Conservation (phyloP, 2,888 invertebrate genomes). For the Galeruca laticollis region DNA sequence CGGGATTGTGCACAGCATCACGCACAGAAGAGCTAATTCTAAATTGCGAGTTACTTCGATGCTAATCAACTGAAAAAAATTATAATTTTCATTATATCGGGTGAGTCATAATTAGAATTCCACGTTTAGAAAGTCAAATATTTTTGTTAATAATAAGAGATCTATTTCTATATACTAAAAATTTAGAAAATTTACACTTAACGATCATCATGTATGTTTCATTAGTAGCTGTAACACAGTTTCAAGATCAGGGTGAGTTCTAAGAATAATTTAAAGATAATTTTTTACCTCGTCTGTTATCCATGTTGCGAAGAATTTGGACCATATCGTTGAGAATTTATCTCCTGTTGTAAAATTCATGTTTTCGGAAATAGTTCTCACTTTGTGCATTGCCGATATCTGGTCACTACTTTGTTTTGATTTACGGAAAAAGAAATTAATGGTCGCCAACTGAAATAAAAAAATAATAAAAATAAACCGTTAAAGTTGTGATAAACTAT, state of each 20-base stretch:
- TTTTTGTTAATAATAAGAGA: background rate
- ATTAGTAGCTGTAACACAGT: too few relatives aligned
- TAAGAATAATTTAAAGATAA: background rate
- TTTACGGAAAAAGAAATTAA: constrained; percentile 74
- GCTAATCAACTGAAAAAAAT: constrained; percentile 71
- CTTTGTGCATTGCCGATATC: constrained; percentile 79
- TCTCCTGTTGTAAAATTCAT: constrained; percentile 73
- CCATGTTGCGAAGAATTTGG: constrained; percentile 80
- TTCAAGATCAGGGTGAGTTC: too few relatives aligned
- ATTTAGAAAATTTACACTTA: too few relatives aligned
- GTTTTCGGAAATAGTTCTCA: constrained; percentile 71
- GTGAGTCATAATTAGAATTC: too few relatives aligned
- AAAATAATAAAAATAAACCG: constrained; percentile 14
- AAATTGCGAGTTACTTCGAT: constrained; percentile 83
- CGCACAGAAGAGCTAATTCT: constrained; percentile 79
- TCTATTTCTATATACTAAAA: too few relatives aligned
- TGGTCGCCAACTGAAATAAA: constrained; percentile 68
- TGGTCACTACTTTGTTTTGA: constrained; percentile 76
- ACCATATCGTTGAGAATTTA: constrained; percentile 77
- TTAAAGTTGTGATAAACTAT: constrained; percentile 18
- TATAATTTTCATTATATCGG: background rate
- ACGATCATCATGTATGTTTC: background rate
- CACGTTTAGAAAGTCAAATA: background rate
- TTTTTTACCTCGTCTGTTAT: constrained; percentile 77
- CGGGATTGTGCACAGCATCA: constrained; percentile 82